Conservation (phyloP, 2,888 invertebrate species). For the Cryptocheilus praepositus region DNA sequence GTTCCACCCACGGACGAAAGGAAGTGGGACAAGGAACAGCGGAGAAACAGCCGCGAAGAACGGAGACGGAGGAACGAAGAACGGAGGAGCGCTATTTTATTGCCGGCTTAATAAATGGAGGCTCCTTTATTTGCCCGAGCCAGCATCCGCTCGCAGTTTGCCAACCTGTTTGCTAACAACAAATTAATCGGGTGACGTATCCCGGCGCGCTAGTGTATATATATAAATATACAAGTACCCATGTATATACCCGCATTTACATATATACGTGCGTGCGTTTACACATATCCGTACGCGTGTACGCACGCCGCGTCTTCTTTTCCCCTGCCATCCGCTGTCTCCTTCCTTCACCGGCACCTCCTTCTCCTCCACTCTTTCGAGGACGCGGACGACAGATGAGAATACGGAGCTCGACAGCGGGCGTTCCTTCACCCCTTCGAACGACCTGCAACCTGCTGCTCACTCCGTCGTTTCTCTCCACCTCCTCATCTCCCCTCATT, state of each 20-base stretch:
- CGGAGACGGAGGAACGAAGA: constrained; percentile 50
- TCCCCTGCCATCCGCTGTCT: too few species aligned
- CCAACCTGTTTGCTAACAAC: constrained; percentile 73
- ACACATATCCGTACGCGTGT: constrained; percentile 6
- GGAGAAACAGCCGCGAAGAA: constrained; percentile 33
- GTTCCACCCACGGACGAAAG: constrained; percentile 62
- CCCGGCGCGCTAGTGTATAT: constrained; percentile 42
- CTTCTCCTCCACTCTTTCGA: constrained; percentile 18
- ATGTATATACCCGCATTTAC: constrained; percentile 2
- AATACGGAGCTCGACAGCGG: constrained; percentile 52
- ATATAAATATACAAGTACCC: not conserved
- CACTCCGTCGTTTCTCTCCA: constrained; percentile 37
- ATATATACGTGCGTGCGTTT: constrained; percentile 16
- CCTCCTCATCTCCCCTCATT: not conserved
- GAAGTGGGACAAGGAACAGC: constrained; percentile 23
- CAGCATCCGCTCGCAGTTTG: constrained; percentile 70
- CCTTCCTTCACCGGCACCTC: constrained; percentile 12
- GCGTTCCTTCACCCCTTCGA: constrained; percentile 61
- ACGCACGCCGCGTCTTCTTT: constrained; percentile 20
- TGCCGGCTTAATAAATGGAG: constrained; percentile 73
- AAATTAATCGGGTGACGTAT: constrained; percentile 73
- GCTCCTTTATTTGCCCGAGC: constrained; percentile 69
- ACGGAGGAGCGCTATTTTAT: constrained; percentile 69
- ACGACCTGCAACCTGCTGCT: constrained; percentile 61
- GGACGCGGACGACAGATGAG: constrained; percentile 51